These are phyloP conservation scores for Dreissena polymorpha DNA, from an alignment of 1,140 invertebrate genomes.

Conservation along the genomic window DNA sequence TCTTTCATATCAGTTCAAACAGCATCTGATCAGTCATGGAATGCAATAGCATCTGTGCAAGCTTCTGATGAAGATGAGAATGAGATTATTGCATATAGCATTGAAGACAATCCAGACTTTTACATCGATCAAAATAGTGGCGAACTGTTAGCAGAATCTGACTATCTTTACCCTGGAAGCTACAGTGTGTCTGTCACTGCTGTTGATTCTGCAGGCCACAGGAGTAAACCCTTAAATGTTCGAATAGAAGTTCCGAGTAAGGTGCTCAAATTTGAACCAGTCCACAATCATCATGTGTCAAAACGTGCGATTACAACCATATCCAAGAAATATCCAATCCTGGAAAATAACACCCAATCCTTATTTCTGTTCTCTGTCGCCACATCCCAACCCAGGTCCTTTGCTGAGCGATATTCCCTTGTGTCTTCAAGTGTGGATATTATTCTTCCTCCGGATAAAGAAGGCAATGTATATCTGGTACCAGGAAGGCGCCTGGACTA, in stretches of 20 bases:
- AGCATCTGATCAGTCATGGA: slow-evolving; percentile 22
- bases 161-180: slow-evolving; percentile 41
- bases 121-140: slow-evolving; percentile 26
- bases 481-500: slow-evolving; percentile 29
- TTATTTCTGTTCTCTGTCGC: slow-evolving; percentile 28
- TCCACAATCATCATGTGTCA: slow-evolving; percentile 13
- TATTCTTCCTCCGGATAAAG: slow-evolving; percentile 12
- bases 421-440: slow-evolving; percentile 29
- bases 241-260: slow-evolving; percentile 17
- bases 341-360: slow-evolving; percentile 49
- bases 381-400: slow-evolving; percentile 12
- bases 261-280: slow-evolving; percentile 16
- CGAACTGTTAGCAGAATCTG: slow-evolving; percentile 21
- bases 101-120: slow-evolving; percentile 24
- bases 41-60: slow-evolving; percentile 18
- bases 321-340: slow-evolving; percentile 21
- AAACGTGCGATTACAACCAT: slow-evolving; percentile 31
- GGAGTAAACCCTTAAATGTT: slow-evolving; percentile 17
- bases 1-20: neutral
- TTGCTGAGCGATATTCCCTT: slow-evolving; percentile 17
- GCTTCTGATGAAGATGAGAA: slow-evolving; percentile 43
- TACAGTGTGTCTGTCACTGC: slow-evolving; percentile 26
- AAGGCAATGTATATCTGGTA: slow-evolving; percentile 40
- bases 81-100: slow-evolving; percentile 26
- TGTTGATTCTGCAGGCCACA: slow-evolving; percentile 34